These are phyloP conservation scores for Zaprionus davidi DNA, from an alignment of 1,140 invertebrate genomes.

Conservation along the genomic window DNA sequence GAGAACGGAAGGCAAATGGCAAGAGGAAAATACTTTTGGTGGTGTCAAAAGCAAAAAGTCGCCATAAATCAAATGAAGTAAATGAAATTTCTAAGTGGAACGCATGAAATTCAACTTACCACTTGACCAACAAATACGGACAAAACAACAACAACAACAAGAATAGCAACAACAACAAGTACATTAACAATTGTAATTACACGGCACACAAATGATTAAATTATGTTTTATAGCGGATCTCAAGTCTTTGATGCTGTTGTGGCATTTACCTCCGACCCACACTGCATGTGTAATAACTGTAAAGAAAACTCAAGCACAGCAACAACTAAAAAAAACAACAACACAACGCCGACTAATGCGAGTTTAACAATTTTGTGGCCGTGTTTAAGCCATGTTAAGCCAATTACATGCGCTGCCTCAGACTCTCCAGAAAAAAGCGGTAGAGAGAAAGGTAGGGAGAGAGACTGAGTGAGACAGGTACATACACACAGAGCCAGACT, in stretches of 20 bases:
- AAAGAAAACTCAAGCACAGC: conserved; percentile 47
- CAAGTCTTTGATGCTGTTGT: conserved; percentile 30
- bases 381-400: conserved; percentile 73
- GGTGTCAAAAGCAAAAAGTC: conserved; percentile 65
- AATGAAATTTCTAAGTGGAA: conserved; percentile 58
- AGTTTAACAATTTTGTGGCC: conserved; percentile 72
- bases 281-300: conserved; percentile 67
- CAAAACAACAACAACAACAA: conserved; percentile 34
- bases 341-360: conserved; percentile 54
- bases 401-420: conserved; percentile 65
- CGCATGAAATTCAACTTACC: conserved; percentile 35
- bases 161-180: conserved; percentile 8
- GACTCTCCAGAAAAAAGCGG: not conserved
- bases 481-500: conserved; percentile 1
- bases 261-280: conserved; percentile 31
- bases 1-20: conserved; percentile 21
- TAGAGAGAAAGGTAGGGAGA: not conserved
- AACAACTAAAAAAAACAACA: conserved; percentile 18
- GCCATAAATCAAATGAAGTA: conserved; percentile 68
- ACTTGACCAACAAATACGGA: conserved; percentile 46
- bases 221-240: conserved; percentile 70
- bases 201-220: conserved; percentile 69
- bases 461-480: not conserved
- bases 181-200: conserved; percentile 63
- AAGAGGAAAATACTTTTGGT: conserved; percentile 44